Evolutionary conservation across 1,140 invertebrate species (phyloP).

Genomic region (Anthonomus grandis): DNA sequence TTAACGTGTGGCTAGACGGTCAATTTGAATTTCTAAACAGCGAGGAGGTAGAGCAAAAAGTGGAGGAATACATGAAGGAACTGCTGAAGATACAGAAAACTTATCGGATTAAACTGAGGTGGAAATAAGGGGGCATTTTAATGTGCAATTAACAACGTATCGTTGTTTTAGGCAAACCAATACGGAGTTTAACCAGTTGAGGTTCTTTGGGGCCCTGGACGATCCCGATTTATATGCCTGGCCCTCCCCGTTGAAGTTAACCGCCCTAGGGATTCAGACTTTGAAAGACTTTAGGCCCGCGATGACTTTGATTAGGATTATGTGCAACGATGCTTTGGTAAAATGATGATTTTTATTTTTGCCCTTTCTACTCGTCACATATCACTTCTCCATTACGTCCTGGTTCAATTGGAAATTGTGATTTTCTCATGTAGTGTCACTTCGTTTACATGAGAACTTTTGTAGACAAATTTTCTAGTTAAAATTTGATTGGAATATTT

Average conservation of each 20-base stretch:
- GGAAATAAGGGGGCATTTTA: too few species aligned
- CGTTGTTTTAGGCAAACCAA: constrained; percentile 61
- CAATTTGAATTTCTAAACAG: constrained; percentile 79
- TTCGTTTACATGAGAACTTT: too few species aligned
- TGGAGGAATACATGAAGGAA: constrained; percentile 70
- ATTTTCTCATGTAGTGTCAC: too few species aligned
- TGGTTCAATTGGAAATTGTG: too few species aligned
- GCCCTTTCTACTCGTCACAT: neutral
- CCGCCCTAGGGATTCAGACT: constrained; percentile 64
- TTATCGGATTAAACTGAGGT: constrained; percentile 68
- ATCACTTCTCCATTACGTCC: neutral
- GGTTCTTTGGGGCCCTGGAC: constrained; percentile 68
- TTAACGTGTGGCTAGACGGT: constrained; percentile 88
- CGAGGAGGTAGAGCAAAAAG: constrained; percentile 65
- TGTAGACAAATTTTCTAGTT: too few species aligned
- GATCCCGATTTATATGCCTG: constrained; percentile 72
- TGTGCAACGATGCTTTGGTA: constrained; percentile 80
- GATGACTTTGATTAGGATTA: constrained; percentile 74
- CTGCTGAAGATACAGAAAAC: constrained; percentile 76
- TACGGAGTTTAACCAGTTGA: constrained; percentile 60
- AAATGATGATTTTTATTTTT: too few species aligned
- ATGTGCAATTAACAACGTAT: too few species aligned
- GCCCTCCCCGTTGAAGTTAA: constrained; percentile 75
- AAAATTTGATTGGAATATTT: neutral
- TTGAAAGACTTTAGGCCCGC: constrained; percentile 79